Evolutionary conservation across 2,888 invertebrate genomes (phyloP).

Genomic region (Caenorhabditis uteleia): DNA sequence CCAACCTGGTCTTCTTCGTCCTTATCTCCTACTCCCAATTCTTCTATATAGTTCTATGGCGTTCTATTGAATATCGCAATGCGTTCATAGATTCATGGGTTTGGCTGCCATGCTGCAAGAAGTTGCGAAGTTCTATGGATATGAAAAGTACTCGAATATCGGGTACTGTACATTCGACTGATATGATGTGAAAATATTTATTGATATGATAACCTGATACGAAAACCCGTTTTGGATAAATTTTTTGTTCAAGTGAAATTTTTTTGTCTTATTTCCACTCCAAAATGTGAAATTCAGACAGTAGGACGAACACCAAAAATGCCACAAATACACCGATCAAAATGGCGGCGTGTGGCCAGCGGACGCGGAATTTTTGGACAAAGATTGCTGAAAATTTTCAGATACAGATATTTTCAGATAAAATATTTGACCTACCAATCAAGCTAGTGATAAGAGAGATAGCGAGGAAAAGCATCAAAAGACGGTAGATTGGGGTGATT

Average conservation of each 20-base stretch:
- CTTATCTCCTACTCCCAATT: constrained; percentile 21
- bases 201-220: no score
- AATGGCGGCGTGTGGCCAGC: constrained; percentile 37
- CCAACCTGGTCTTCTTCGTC: constrained; percentile 11
- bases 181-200: no score
- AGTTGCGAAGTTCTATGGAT: no score
- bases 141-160: no score
- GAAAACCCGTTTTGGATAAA: not conserved
- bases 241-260: not conserved
- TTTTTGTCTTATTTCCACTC: constrained; percentile 27
- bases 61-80: constrained; percentile 21
- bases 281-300: constrained; percentile 40
- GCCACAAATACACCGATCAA: constrained; percentile 35
- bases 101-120: not conserved
- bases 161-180: no score
- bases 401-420: not conserved
- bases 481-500: constrained; percentile 33
- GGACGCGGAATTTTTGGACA: constrained; percentile 39
- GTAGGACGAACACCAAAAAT: constrained; percentile 37
- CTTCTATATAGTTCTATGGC: constrained; percentile 27
- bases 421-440: constrained; percentile 26
- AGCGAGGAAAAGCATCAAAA: constrained; percentile 39
- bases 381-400: constrained; percentile 35
- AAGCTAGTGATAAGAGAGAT: constrained; percentile 36
- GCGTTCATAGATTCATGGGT: not conserved